Base-by-base conservation (phyloP, 2,113 vertebrate species). In the Caracal caracal region DNA sequence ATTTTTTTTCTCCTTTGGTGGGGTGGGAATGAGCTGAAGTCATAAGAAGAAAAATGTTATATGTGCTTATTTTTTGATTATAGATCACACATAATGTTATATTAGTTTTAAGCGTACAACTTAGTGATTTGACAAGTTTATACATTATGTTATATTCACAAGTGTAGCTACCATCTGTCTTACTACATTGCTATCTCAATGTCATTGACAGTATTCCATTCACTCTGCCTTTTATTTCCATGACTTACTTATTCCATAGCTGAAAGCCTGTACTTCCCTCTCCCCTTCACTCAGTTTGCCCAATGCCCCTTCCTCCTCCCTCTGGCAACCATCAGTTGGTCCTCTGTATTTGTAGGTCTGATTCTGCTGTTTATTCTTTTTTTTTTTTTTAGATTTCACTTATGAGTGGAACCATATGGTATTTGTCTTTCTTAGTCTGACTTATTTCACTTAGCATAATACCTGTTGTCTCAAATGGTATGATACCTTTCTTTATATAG, bases 21-120 rank as follows among this genome's bases (percentile, higher is more conserved):
- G 97, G 95, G 97, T 94, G 93, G 94, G 97, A 94, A 19, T 73
- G 98, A 97, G 98, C 98, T 98, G 98, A 99, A 99, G 99, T 99
- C 99, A 99, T 99, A 99, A 98, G 97, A 99, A 98, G 98, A 99
- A 98, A 98, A 99, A 98, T 98, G 98, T 98, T 98, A 98, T 99
- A 97, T 98, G 98, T 61, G 97, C 99, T 65, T 59, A 59, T 16
- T 47, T 76, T 47, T 76, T 47, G 0, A 47, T 47, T 30, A 47
- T 47, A 76, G 73, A 10, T 76, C 15, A 47, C 13, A 17, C 30
- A 76, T 7, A 47, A 47, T 76, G 40, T 47, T 43, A 75, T 75
- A 43, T 75, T 75, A 43, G 12, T 43, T 76, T 76, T 76, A 30
- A 40, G 73, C 9, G 2, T 76, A 76, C 1, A 47, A 75, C 24